Conservation (phyloP, 1,140 invertebrate genomes). For the Drosophila grimshawi region DNA sequence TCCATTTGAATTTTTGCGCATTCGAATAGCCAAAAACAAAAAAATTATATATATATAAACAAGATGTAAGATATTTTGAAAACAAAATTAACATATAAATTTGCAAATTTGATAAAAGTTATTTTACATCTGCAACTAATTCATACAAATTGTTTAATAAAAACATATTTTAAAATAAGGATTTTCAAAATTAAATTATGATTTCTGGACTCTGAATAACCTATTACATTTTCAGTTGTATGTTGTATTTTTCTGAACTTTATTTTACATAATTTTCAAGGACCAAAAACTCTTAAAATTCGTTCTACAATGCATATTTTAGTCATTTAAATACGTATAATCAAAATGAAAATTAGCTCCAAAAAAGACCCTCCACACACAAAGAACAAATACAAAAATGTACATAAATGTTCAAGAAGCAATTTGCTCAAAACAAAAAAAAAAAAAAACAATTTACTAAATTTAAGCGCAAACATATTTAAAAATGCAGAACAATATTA, state of each 20-base stretch:
- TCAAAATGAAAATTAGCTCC: slow-evolving; percentile 51
- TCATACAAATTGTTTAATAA: not conserved
- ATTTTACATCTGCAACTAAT: slow-evolving; percentile 11
- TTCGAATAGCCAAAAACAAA: slow-evolving; percentile 41
- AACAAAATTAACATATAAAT: slow-evolving; percentile 40
- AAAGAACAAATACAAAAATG: slow-evolving; percentile 45
- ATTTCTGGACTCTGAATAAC: slow-evolving; percentile 23
- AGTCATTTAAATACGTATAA: slow-evolving; percentile 34
- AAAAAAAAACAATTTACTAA: slow-evolving; percentile 17
- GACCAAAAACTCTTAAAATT: slow-evolving; percentile 65
- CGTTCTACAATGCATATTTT: slow-evolving; percentile 55
- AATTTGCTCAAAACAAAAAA: slow-evolving; percentile 54
- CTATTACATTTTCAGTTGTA: slow-evolving; percentile 20
- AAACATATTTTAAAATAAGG: not conserved
- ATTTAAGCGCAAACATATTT: slow-evolving; percentile 3
- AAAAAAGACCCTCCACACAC: slow-evolving; percentile 61
- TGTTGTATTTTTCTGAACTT: slow-evolving; percentile 30
- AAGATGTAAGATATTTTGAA: slow-evolving; percentile 68
- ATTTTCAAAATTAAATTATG: not conserved
- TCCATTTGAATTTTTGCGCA: slow-evolving; percentile 69
- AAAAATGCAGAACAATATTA: slow-evolving; percentile 27
- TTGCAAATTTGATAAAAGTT: slow-evolving; percentile 9
- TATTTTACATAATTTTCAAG: slow-evolving; percentile 67
- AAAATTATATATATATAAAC: slow-evolving; percentile 19
- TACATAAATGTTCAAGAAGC: slow-evolving; percentile 66